Percentiles rank a stretch among this genome's conserved stretches.
These are phyloP conservation scores for Dreissena polymorpha DNA, from an alignment of 1,140 invertebrate genomes.

Conservation along the genomic window DNA sequence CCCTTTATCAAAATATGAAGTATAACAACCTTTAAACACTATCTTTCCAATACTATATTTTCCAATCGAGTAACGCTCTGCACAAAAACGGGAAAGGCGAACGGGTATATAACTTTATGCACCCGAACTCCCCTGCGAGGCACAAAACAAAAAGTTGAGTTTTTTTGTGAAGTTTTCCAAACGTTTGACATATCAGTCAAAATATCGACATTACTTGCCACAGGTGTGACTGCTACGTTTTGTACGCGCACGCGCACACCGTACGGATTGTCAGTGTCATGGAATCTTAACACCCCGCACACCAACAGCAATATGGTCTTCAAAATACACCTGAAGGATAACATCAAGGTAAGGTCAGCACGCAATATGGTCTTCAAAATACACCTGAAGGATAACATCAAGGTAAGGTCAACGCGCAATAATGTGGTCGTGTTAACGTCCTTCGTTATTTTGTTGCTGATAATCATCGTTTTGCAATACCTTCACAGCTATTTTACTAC, in stretches of 20 bases:
- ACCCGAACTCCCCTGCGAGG: neutral
- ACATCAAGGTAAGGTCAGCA: conserved; percentile 63
- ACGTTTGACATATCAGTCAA: neutral
- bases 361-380: too few species aligned
- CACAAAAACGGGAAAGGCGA: neutral
- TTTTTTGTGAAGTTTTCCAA: neutral
- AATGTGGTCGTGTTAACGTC: too few species aligned
- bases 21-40: too few species aligned
- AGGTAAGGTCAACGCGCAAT: too few species aligned
- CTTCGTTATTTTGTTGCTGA: too few species aligned
- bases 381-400: too few species aligned
- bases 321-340: conserved; percentile 74
- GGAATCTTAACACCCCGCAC: conserved; percentile 55
- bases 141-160: neutral
- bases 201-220: neutral
- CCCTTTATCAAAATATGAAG: too few species aligned
- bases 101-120: too few species aligned
- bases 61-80: too few species aligned
- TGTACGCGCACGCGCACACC: conserved; percentile 69
- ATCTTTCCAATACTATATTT: too few species aligned
- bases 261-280: conserved; percentile 71
- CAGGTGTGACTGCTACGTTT: conserved; percentile 52
- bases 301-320: conserved; percentile 65
- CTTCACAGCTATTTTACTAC: too few species aligned
- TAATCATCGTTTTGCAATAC: too few species aligned